These are phyloP conservation scores for Peromyscus californicus DNA, from an alignment of 2,113 vertebrate genomes.

Conservation along the genomic window DNA sequence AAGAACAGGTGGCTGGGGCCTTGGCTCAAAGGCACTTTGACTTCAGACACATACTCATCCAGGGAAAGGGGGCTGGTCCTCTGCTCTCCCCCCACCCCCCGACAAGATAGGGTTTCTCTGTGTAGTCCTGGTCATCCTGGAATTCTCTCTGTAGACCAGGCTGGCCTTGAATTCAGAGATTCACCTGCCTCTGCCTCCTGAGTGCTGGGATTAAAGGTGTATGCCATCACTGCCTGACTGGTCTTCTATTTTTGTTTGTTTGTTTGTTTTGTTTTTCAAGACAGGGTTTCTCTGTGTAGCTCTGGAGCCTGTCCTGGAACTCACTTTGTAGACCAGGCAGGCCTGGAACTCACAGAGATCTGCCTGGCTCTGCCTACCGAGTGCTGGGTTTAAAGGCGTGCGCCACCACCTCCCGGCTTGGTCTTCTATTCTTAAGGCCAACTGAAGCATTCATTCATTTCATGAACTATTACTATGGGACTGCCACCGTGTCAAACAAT, in stretches of 20 bases:
- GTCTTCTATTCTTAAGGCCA: neutral
- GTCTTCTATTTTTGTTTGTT: neutral
- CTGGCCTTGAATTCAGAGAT: neutral
- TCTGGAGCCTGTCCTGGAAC: neutral
- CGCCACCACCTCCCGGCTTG: fast-evolving
- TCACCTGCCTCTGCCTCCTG: neutral
- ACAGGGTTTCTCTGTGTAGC: neutral
- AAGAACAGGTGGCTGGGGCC: fast-evolving
- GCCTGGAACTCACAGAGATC: neutral
- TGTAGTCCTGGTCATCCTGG: no score
- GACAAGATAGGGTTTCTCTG: neutral
- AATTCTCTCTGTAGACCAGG: neutral
- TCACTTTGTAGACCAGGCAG: neutral
- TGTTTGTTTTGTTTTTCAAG: neutral
- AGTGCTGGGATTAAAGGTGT: neutral
- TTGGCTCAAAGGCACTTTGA: neutral
- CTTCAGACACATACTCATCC: neutral
- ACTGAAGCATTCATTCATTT: neutral
- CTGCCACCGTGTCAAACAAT: neutral
- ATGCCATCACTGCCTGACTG: no score
- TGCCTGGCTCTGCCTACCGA: neutral
- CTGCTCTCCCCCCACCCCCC: neutral
- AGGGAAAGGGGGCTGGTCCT: neutral
- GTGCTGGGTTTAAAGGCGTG: neutral
- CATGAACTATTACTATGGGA: neutral